phyloP scores from a whole-genome alignment of 2,113 vertebrate genomes.

The Addax nasomaculatus region DNA sequence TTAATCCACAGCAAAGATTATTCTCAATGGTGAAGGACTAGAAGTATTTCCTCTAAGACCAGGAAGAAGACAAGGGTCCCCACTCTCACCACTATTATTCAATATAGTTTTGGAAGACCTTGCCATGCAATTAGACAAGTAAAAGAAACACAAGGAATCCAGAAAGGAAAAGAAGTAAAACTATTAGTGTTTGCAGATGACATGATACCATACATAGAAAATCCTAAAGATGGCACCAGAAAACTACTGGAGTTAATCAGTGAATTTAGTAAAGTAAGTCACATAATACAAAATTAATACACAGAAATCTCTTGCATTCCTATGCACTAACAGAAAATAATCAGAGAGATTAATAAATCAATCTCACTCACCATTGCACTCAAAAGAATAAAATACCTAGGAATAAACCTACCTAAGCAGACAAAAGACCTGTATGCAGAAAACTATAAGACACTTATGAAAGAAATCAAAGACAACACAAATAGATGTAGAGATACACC shows the following conservation, averaged over 20 bases:
- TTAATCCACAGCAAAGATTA: not conserved
- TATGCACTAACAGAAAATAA: not conserved
- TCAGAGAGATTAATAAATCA: not conserved
- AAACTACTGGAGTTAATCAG: not conserved
- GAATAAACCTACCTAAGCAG: not conserved
- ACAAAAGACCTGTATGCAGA: not conserved
- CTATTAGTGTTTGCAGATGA: not conserved
- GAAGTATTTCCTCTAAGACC: not conserved
- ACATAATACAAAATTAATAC: not conserved
- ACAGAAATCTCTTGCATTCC: not conserved
- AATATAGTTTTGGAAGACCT: not conserved
- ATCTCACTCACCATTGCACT: not conserved
- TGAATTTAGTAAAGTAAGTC: not conserved
- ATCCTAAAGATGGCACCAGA: not conserved
- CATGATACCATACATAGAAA: not conserved
- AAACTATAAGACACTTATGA: not conserved
- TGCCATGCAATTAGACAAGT: not conserved
- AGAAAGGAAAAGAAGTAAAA: not conserved
- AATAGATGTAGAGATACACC: not conserved
- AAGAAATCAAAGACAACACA: not conserved
- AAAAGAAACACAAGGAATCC: not conserved
- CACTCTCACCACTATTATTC: not conserved
- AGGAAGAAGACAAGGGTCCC: not conserved
- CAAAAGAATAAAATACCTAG: not conserved
- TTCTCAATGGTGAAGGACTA: not conserved